Evolutionary conservation across 1,140 invertebrate species (phyloP).

Genomic region (Lasioglossum albipes): DNA sequence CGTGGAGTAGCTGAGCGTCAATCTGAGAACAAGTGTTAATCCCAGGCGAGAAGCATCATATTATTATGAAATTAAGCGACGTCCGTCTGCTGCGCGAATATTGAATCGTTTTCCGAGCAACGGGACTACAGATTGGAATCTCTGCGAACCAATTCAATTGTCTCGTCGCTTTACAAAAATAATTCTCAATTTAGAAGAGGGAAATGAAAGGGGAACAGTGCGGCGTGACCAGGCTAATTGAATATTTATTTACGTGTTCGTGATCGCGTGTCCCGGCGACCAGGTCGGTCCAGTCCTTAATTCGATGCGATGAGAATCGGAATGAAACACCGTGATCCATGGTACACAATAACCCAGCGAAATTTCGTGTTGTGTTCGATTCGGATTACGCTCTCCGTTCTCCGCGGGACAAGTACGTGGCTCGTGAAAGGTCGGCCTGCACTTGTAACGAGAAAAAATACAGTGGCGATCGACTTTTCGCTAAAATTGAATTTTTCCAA

Average conservation of each 20-base stretch:
- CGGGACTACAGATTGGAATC: conserved; percentile 3
- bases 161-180: not conserved
- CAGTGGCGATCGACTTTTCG: no score
- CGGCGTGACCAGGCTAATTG: conserved; percentile 7
- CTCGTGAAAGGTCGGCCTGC: not conserved
- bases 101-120: not conserved
- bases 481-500: no score
- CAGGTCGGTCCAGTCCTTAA: not conserved
- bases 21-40: conserved; percentile 11
- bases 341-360: not conserved
- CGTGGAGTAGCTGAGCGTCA: not conserved
- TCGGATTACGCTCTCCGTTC: conserved; percentile 11
- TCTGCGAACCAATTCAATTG: conserved; percentile 9
- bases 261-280: not conserved
- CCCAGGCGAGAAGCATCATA: not conserved
- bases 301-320: conserved; percentile 10
- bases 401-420: not conserved
- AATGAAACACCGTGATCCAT: not conserved
- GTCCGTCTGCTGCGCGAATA: not conserved
- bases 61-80: not conserved
- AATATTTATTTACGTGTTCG: conserved; percentile 36
- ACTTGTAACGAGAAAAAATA: no score
- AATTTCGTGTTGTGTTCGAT: not conserved
- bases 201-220: not conserved
- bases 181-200: not conserved